A percentile compares a stretch with the other conserved stretches of the same genome.
Conservation (phyloP, 2,113 vertebrate genomes). For the Heliornis fulica region DNA sequence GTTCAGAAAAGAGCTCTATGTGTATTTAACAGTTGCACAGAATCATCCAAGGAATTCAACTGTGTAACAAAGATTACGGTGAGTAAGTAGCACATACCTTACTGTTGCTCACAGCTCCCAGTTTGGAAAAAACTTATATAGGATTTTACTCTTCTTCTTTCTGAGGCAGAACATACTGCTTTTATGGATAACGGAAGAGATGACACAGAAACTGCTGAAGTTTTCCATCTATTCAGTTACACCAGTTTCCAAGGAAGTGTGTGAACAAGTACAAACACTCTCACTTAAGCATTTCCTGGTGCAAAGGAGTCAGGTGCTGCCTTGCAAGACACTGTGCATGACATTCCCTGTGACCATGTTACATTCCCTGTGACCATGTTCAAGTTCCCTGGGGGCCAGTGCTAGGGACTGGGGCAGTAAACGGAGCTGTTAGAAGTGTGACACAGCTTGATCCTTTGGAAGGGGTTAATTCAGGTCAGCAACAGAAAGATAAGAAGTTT, state of each 20-base stretch:
- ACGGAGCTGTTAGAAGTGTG: background rate
- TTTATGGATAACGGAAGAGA: too few species aligned
- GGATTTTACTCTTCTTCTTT: background rate
- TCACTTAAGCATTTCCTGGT: background rate
- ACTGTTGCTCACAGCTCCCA: background rate
- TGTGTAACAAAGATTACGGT: background rate
- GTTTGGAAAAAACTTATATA: background rate
- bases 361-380: background rate
- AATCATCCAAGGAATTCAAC: background rate
- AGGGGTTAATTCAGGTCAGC: background rate
- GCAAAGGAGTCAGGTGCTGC: background rate
- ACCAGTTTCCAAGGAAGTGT: background rate
- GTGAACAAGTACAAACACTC: background rate
- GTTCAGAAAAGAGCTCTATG: background rate
- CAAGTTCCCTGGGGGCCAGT: background rate
- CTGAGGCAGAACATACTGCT: background rate
- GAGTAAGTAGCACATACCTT: background rate
- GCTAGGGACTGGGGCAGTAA: background rate
- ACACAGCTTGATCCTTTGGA: background rate
- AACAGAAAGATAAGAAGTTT: conserved; percentile 1
- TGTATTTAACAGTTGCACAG: background rate
- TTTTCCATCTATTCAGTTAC: background rate
- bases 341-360: background rate
- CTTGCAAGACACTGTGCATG: background rate
- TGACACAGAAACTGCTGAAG: too few species aligned